Conservation (phyloP, 2,888 invertebrate species). For the Hyalella azteca region DNA sequence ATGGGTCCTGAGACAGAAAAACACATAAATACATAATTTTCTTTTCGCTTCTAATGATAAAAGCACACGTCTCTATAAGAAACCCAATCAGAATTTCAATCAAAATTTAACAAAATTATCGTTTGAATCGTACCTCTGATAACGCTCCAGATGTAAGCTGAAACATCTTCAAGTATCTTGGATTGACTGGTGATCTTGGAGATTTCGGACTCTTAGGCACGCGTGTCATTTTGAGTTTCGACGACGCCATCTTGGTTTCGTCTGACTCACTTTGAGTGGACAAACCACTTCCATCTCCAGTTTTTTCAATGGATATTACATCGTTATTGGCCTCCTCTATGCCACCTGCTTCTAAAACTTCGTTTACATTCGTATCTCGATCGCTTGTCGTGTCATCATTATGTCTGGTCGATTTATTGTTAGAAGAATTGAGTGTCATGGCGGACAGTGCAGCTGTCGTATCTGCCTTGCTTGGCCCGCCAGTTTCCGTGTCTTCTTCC, state of each 20-base stretch:
- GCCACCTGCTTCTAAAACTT: background rate
- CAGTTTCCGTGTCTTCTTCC: background rate
- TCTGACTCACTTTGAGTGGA: too few species aligned
- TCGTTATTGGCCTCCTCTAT: background rate
- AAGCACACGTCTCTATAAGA: too few species aligned
- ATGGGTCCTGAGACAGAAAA: background rate
- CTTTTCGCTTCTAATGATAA: too few species aligned
- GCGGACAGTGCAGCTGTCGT: background rate
- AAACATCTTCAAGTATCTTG: constrained; percentile 31
- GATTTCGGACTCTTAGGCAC: constrained; percentile 25
- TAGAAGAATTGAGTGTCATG: background rate
- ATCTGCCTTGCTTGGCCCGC: background rate
- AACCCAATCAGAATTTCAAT: too few species aligned
- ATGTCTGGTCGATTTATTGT: background rate
- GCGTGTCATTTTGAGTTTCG: background rate
- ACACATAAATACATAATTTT: background rate
- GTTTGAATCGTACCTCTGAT: too few species aligned
- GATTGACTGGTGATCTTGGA: constrained; percentile 22
- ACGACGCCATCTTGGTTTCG: too few species aligned
- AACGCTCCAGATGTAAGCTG: background rate
- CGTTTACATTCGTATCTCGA: background rate
- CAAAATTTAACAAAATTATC: too few species aligned
- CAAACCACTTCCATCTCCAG: too few species aligned
- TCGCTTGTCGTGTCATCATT: background rate
- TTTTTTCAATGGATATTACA: background rate